These are phyloP conservation scores for Tillus elongatus DNA, from an alignment of 2,888 invertebrate genomes.

Conservation along the genomic window DNA sequence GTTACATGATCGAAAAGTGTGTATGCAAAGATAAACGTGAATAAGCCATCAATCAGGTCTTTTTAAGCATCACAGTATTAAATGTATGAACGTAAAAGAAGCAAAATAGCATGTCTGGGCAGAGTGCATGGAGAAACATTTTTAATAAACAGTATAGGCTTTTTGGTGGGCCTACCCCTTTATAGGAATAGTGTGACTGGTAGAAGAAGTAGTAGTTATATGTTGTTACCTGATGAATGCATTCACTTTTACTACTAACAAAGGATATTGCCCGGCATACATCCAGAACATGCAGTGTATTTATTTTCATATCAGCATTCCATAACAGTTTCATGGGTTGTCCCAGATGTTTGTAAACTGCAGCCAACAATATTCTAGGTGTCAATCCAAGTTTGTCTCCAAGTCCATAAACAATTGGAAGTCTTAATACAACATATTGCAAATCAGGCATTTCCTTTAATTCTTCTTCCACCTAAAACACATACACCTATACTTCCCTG, in stretches of 20 bases:
- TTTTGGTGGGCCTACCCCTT: too few species aligned
- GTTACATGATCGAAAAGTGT: too few species aligned
- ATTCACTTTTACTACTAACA: conserved; percentile 41
- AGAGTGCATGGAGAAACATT: too few species aligned
- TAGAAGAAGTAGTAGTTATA: too few species aligned
- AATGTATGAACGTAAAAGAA: too few species aligned
- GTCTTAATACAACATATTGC: conserved; percentile 69
- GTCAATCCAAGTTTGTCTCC: conserved; percentile 77
- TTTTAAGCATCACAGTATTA: too few species aligned
- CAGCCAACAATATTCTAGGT: conserved; percentile 76
- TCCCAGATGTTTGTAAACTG: conserved; percentile 76
- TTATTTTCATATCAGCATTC: conserved; percentile 74
- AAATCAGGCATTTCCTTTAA: conserved; percentile 58
- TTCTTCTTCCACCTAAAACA: conserved; percentile 63
- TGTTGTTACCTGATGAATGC: conserved; percentile 31
- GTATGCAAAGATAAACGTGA: too few species aligned
- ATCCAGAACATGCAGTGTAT: conserved; percentile 81
- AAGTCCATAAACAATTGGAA: conserved; percentile 78
- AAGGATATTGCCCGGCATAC: conserved; percentile 76
- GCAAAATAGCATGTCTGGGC: too few species aligned
- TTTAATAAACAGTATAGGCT: too few species aligned
- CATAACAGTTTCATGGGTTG: conserved; percentile 89
- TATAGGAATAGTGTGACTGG: too few species aligned
- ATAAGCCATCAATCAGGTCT: too few species aligned
- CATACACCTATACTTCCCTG: too few species aligned